Evolutionary conservation across 2,888 invertebrate species (phyloP).

Genomic region (Epicampocera succincta): DNA sequence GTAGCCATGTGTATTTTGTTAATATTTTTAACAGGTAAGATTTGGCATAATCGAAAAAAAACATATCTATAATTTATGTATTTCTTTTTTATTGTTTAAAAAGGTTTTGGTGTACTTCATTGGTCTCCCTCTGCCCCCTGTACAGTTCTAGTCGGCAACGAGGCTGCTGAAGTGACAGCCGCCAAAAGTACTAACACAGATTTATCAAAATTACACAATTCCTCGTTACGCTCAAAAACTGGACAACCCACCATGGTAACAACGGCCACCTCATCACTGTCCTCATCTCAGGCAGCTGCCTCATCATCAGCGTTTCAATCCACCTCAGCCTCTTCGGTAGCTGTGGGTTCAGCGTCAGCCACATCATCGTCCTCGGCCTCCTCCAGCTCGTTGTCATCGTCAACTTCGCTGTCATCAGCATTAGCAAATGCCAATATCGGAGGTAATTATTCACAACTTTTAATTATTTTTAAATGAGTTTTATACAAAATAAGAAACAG

Average conservation of each 20-base stretch:
- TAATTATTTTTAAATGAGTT: slow-evolving; percentile 81
- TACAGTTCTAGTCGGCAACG: slow-evolving; percentile 91
- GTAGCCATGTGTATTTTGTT: slow-evolving; percentile 91
- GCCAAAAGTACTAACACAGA: slow-evolving; percentile 87
- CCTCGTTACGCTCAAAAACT: slow-evolving; percentile 84
- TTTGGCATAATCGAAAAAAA: not conserved
- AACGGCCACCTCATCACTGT: slow-evolving; percentile 77
- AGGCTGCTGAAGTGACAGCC: slow-evolving; percentile 86
- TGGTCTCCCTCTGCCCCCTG: slow-evolving; percentile 93
- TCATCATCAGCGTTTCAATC: slow-evolving; percentile 82
- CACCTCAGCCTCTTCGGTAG: slow-evolving; percentile 82
- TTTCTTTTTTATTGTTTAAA: not conserved
- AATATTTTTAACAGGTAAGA: slow-evolving; percentile 92
- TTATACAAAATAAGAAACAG: slow-evolving; percentile 71
- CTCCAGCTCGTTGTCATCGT: slow-evolving; percentile 82
- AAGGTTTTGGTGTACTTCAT: slow-evolving; percentile 91
- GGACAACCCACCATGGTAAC: slow-evolving; percentile 83
- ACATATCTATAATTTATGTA: not conserved
- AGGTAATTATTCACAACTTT: slow-evolving; percentile 81
- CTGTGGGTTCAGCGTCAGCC: slow-evolving; percentile 79
- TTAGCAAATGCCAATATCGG: slow-evolving; percentile 80
- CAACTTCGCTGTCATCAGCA: slow-evolving; percentile 79
- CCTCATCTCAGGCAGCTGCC: slow-evolving; percentile 88
- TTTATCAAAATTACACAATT: slow-evolving; percentile 87
- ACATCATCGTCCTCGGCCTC: slow-evolving; percentile 86